Base-by-base conservation (phyloP, 2,797 vertebrate species). In the Hippoglossus hippoglossus region DNA sequence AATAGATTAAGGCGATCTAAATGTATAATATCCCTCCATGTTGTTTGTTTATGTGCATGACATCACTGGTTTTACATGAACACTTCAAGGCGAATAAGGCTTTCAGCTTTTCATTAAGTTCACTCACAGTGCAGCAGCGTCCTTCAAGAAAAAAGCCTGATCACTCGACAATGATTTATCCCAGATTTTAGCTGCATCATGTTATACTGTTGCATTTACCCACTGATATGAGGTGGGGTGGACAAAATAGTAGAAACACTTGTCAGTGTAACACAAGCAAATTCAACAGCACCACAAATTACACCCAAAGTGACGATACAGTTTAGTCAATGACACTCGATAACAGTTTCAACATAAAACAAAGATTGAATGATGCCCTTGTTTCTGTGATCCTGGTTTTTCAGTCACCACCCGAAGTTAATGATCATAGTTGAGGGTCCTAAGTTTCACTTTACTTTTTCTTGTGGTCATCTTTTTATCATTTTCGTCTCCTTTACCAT, bases 1-100 rank as follows among this genome's bases (percentile, higher is more conserved):
- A 85, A 73, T 44, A 72, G 69, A 81, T 65, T 0, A 62, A 31
- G 12, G 9, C 47, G 21, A 75, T 77, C 51, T 71, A 54, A 69
- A 84, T 75, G 75, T 74, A 68, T 63, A 82, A 79, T 83, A 34
- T 41, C n/a, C 16, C 8, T 0, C 39, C 12, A 6, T 73, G n/a
- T 67, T 70, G 52, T 71, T 71, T 81, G 39, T 73, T 73, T 57
- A 53, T 55, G 51, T 50, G 57, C n/a, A 24, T 82, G 63, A 68
- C 16, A 18, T 61, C 22, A 52, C 25, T 28, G 31, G 15, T 80
- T 79, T 58, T 41, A 41, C 25, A 25, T 66, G 2, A 36, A 36
- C 24, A 57, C 36, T 70, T 73, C 9, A 0, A 26, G 15, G 25
- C 46, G 67, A 71, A 73, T 44, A 18, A 61, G 56, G 59, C 16